These are phyloP conservation scores for Euzophera pinguis DNA, from an alignment of 2,888 invertebrate genomes.

Conservation along the genomic window DNA sequence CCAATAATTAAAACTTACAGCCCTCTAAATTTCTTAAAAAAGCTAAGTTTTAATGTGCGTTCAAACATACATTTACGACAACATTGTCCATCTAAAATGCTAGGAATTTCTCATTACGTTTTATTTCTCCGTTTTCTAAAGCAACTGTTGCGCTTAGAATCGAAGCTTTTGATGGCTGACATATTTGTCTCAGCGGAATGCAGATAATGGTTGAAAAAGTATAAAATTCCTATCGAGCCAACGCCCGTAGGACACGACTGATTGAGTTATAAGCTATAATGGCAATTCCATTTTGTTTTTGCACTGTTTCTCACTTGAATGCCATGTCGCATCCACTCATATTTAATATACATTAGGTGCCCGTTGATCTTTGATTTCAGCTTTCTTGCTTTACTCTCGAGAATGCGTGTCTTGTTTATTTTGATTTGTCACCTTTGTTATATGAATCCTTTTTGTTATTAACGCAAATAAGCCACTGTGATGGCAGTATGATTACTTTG, in stretches of 20 bases:
- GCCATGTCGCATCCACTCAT: slow-evolving; percentile 55
- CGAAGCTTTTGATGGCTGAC: slow-evolving; percentile 46
- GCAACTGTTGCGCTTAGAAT: slow-evolving; percentile 35
- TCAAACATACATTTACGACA: not conserved
- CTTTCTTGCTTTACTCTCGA: slow-evolving; percentile 54
- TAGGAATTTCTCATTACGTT: slow-evolving; percentile 50
- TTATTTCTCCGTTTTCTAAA: slow-evolving; percentile 50
- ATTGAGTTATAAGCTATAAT: slow-evolving; percentile 79
- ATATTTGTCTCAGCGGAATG: slow-evolving; percentile 53
- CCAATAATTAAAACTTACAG: no score
- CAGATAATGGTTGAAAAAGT: slow-evolving; percentile 68
- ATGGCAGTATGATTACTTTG: slow-evolving; percentile 53
- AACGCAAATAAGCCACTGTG: slow-evolving; percentile 50
- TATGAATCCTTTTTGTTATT: slow-evolving; percentile 67
- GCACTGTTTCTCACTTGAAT: slow-evolving; percentile 71
- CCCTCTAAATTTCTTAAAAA: no score
- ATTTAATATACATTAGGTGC: slow-evolving; percentile 72
- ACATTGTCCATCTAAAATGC: slow-evolving; percentile 29
- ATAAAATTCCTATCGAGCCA: slow-evolving; percentile 66
- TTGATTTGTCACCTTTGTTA: slow-evolving; percentile 74
- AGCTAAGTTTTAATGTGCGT: not conserved
- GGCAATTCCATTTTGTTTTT: slow-evolving; percentile 72
- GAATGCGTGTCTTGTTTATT: slow-evolving; percentile 72
- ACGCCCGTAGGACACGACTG: slow-evolving; percentile 49
- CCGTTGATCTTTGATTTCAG: slow-evolving; percentile 57